These are phyloP conservation scores for Andrena camellia DNA, from an alignment of 2,888 invertebrate genomes.

Conservation along the genomic window DNA sequence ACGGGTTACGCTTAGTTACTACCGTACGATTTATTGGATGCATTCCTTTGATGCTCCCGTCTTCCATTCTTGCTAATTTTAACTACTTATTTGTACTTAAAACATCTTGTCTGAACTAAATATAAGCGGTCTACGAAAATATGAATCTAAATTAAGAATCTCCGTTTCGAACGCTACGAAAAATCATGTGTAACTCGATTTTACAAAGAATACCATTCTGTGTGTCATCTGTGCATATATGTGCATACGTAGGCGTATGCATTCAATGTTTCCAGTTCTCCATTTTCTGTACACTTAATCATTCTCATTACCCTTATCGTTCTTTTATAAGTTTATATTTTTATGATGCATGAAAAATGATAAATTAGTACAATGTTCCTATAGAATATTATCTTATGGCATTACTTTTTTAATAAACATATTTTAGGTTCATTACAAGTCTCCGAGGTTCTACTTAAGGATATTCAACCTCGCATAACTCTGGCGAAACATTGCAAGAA, in stretches of 20 bases:
- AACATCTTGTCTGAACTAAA: constrained; percentile 61
- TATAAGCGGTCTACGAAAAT: constrained; percentile 78
- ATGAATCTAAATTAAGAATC: constrained; percentile 67
- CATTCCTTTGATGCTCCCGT: constrained; percentile 73
- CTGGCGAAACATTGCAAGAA: no score
- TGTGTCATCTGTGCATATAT: constrained; percentile 1
- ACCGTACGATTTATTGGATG: constrained; percentile 76
- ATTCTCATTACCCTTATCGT: not conserved
- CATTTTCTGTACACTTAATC: not conserved
- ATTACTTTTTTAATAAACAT: not conserved
- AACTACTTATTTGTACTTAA: constrained; percentile 64
- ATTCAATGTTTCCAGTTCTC: constrained; percentile 17
- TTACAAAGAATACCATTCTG: not conserved
- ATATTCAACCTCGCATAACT: not conserved
- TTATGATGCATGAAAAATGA: not conserved
- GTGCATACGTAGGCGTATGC: not conserved
- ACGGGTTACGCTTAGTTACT: constrained; percentile 79
- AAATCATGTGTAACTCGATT: not conserved
- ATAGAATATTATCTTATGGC: constrained; percentile 3
- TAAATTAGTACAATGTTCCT: not conserved
- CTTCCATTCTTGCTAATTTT: constrained; percentile 70
- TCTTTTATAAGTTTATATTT: not conserved
- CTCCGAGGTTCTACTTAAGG: not conserved
- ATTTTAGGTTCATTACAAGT: constrained; percentile 2
- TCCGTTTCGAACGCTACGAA: not conserved